Conservation (phyloP, 2,797 vertebrate species). For the Enteromius trimaculatus region DNA sequence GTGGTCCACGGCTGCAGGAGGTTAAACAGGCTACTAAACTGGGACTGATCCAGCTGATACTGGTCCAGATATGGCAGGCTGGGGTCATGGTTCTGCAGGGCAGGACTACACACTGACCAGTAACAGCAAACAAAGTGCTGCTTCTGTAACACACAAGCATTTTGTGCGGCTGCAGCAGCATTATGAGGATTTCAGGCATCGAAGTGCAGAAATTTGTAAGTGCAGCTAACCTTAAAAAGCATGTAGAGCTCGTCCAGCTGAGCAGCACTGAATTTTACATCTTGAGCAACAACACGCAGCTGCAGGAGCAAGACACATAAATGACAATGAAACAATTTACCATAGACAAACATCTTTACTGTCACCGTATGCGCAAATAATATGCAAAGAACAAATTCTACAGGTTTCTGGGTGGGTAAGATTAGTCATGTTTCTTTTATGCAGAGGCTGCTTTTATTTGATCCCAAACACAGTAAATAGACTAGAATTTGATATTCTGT, state of each 20-base stretch:
- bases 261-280: slow-evolving; percentile 83
- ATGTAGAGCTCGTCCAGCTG: slow-evolving; percentile 92
- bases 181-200: neutral
- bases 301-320: slow-evolving; percentile 64
- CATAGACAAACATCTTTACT: neutral
- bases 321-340: neutral
- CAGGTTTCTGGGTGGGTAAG: neutral
- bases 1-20: slow-evolving; percentile 91
- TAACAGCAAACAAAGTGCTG: slow-evolving; percentile 96
- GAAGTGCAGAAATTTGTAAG: neutral
- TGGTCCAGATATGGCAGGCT: slow-evolving; percentile 95
- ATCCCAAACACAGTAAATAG: neutral
- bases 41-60: slow-evolving; percentile 91
- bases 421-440: neutral
- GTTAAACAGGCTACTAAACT: slow-evolving; percentile 88
- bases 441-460: neutral
- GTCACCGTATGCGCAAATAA: neutral
- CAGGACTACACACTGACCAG: slow-evolving; percentile 84
- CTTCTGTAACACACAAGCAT: slow-evolving; percentile 75
- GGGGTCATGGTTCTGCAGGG: slow-evolving; percentile 90
- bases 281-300: slow-evolving; percentile 94
- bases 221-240: slow-evolving; percentile 90
- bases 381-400: neutral
- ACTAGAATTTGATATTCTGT: neutral
- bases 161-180: neutral